Evolutionary conservation across 2,888 invertebrate species (phyloP), one percentile per base, ranked within the genome.

Genomic region (Ephialtes manifestator): DNA sequence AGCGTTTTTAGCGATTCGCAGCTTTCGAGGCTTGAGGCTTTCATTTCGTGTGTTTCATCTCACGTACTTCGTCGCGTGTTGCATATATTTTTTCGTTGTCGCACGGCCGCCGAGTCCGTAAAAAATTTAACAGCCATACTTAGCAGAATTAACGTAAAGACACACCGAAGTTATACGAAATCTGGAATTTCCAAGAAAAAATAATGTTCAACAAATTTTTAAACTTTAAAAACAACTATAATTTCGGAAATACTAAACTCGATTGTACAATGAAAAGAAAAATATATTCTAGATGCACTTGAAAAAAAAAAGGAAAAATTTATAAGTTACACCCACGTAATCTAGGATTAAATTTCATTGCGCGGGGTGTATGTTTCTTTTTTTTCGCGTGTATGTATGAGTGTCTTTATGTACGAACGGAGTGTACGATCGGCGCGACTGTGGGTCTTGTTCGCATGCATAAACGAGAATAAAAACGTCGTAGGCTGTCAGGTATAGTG

Each of bases 291-390:
- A 63, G 78, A 81, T 48, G 58, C 65, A 85, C 71, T 68, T 48
- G 79, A 79, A 11, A 18, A 18, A 65, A 11, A 43, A n/a, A 28
- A n/a, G 39, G 20, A 31, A 78, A 81, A 53, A 39, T 79, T 65
- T 76, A 51, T 74, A 82, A 82, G 81, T 76, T 82, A 82, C 74
- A 72, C 68, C 60, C 65, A 75, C 81, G 72, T 83, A 84, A 84
- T 77, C 10, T 86, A 86, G 81, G 46, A 82, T 80, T 80, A 74
- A 81, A 81, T 46, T 76, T 60, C 53, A 77, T 72, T 67, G 51
- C 72, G 72, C 48, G 43, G 79, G 46, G 68, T 65, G 55, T 55
- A 28, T 58, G 18, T 55, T 28, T 79, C 35, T 60, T 70, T 58
- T 28, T 18, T 63, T 83, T 18, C 55, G 39, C 43, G 53, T 65